Percentiles rank a stretch among this genome's conserved stretches.
Conservation (phyloP, 2,888 invertebrate genomes). For the Ennomos fuscantarius region DNA sequence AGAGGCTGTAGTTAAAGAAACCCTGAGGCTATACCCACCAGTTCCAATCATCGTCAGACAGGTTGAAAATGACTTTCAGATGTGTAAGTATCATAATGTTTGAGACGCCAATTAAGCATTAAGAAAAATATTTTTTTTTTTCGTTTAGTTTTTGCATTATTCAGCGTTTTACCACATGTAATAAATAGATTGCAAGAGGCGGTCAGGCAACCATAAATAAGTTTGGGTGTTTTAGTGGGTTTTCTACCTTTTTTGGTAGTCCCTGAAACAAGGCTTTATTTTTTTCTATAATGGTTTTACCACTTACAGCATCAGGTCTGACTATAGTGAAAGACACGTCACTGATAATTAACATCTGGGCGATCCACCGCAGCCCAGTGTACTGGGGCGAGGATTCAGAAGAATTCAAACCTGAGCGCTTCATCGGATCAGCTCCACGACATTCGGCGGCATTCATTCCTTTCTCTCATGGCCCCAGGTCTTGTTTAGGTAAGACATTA, state of each 20-base stretch:
- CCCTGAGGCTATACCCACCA: slow-evolving; percentile 52
- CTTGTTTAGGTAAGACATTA: slow-evolving; percentile 50
- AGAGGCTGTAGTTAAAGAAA: slow-evolving; percentile 54
- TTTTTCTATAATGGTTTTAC: too few relatives aligned
- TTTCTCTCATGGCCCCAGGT: slow-evolving; percentile 55
- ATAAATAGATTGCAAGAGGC: too few relatives aligned
- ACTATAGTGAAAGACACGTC: slow-evolving; percentile 45
- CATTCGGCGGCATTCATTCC: slow-evolving; percentile 46
- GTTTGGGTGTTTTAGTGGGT: too few relatives aligned
- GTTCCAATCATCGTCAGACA: slow-evolving; percentile 48
- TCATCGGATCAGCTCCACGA: slow-evolving; percentile 43
- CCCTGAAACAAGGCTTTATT: too few relatives aligned
- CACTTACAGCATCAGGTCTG: slow-evolving; percentile 48
- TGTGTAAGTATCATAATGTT: slow-evolving; percentile 30
- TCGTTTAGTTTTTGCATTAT: too few relatives aligned
- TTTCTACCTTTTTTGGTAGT: too few relatives aligned
- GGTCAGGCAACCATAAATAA: too few relatives aligned
- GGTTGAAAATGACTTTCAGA: slow-evolving; percentile 39
- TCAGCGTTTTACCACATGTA: too few relatives aligned
- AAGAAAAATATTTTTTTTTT: too few relatives aligned
- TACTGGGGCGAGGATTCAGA: slow-evolving; percentile 64
- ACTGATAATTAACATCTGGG: slow-evolving; percentile 51
- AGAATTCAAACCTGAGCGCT: slow-evolving; percentile 61
- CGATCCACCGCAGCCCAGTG: slow-evolving; percentile 55
- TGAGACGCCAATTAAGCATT: too few relatives aligned